These are phyloP conservation scores for Nemotelus nigrinus DNA, from an alignment of 2,888 invertebrate genomes.

Conservation along the genomic window DNA sequence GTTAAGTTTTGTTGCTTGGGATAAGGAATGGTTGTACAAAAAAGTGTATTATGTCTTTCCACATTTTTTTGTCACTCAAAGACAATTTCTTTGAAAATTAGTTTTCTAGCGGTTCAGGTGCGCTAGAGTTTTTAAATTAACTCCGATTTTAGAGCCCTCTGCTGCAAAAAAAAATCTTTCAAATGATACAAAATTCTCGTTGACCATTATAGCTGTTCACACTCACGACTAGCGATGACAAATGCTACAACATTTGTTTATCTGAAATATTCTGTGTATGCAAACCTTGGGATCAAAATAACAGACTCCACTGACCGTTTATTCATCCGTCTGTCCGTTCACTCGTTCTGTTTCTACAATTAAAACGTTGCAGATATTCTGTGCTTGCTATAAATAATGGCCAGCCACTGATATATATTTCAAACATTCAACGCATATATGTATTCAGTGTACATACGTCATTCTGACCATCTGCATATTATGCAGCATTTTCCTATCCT, in stretches of 20 bases:
- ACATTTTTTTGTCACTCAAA: too few species aligned
- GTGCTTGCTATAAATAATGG: slow-evolving; percentile 12
- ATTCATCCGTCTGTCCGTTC: slow-evolving; percentile 7
- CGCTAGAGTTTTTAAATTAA: too few species aligned
- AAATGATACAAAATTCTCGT: too few species aligned
- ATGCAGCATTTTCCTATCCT: not conserved
- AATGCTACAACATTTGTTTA: slow-evolving; percentile 15
- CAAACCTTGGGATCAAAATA: slow-evolving; percentile 1
- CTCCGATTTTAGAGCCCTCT: too few species aligned
- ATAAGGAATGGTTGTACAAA: too few species aligned
- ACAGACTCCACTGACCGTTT: slow-evolving; percentile 22
- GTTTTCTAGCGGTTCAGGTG: too few species aligned
- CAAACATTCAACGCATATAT: slow-evolving; percentile 2
- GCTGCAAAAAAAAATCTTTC: too few species aligned
- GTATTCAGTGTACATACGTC: not conserved
- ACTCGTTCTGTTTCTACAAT: slow-evolving; percentile 16
- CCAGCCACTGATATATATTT: slow-evolving; percentile 31
- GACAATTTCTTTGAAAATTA: too few species aligned
- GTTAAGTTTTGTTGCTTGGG: too few species aligned
- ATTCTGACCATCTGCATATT: slow-evolving; percentile 25
- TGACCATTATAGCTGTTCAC: not conserved
- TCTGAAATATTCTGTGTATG: slow-evolving; percentile 11
- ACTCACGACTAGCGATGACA: slow-evolving; percentile 19
- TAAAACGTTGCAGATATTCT: slow-evolving; percentile 40
- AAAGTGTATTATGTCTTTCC: too few species aligned